These are phyloP conservation scores for Hartigia nigra DNA, from an alignment of 2,888 invertebrate species.

Conservation along the genomic window DNA sequence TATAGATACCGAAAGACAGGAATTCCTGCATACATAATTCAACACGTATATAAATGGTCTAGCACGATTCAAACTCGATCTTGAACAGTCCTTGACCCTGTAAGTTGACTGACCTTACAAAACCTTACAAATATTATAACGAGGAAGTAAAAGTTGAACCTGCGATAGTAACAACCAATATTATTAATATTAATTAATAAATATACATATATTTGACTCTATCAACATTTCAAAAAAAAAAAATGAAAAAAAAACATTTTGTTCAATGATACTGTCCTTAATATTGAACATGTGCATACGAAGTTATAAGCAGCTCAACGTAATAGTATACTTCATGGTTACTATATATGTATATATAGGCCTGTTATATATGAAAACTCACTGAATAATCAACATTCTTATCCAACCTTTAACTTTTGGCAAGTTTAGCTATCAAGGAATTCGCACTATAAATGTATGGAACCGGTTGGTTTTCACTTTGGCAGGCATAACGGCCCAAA, in stretches of 20 bases:
- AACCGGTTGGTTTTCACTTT: conserved; percentile 50
- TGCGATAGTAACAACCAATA: conserved; percentile 24
- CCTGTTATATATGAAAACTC: background rate
- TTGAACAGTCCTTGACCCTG: conserved; percentile 17
- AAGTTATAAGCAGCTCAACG: background rate
- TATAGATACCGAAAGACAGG: conserved; percentile 43
- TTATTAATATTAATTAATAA: background rate
- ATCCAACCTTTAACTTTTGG: background rate
- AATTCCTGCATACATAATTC: conserved; percentile 62
- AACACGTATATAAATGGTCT: conserved; percentile 34
- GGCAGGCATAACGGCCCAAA: conserved; percentile 64
- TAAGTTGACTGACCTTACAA: conserved; percentile 3
- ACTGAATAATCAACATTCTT: background rate
- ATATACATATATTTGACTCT: background rate
- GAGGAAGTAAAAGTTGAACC: conserved; percentile 22
- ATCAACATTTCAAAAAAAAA: background rate
- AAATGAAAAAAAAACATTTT: background rate
- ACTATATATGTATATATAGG: background rate
- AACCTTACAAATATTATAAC: background rate
- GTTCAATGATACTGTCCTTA: background rate
- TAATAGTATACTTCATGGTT: background rate
- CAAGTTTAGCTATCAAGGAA: conserved; percentile 19
- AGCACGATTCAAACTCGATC: conserved; percentile 47
- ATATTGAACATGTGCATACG: background rate
- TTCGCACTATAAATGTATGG: conserved; percentile 23